These are phyloP conservation scores for Drosophila falleni DNA, from an alignment of 2,888 invertebrate species.

Conservation along the genomic window DNA sequence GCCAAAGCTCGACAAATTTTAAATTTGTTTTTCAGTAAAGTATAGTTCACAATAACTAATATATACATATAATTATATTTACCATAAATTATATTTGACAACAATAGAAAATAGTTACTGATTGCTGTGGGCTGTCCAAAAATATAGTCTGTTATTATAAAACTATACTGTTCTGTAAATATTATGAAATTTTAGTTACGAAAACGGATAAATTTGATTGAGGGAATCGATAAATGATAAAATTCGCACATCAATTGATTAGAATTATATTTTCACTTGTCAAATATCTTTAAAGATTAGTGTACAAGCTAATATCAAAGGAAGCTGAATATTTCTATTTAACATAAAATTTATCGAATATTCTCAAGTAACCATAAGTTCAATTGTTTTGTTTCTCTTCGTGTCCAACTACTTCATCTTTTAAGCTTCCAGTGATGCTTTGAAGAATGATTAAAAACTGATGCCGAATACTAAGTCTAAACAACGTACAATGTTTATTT, in stretches of 20 bases:
- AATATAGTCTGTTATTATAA: neutral
- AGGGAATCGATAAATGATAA: neutral
- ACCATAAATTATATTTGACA: slow-evolving; percentile 39
- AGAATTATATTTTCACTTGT: too few relatives aligned
- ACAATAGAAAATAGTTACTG: slow-evolving; percentile 33
- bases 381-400: neutral
- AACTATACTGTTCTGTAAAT: neutral
- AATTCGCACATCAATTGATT: too few relatives aligned
- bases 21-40: slow-evolving; percentile 28
- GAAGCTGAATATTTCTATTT: too few relatives aligned
- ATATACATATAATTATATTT: slow-evolving; percentile 25
- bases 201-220: neutral
- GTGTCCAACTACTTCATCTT: neutral
- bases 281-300: too few relatives aligned
- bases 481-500: slow-evolving; percentile 53
- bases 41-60: neutral
- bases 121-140: neutral
- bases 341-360: neutral
- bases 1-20: slow-evolving; percentile 36
- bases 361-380: neutral
- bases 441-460: slow-evolving; percentile 66
- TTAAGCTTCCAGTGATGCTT: slow-evolving; percentile 28
- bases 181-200: neutral
- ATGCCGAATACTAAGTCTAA: slow-evolving; percentile 16
- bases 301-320: too few relatives aligned